A percentile compares a stretch with the other conserved stretches of the same genome.
Evolutionary conservation across 2,888 invertebrate genomes (phyloP).

Genomic region (Leptura quadrifasciata): DNA sequence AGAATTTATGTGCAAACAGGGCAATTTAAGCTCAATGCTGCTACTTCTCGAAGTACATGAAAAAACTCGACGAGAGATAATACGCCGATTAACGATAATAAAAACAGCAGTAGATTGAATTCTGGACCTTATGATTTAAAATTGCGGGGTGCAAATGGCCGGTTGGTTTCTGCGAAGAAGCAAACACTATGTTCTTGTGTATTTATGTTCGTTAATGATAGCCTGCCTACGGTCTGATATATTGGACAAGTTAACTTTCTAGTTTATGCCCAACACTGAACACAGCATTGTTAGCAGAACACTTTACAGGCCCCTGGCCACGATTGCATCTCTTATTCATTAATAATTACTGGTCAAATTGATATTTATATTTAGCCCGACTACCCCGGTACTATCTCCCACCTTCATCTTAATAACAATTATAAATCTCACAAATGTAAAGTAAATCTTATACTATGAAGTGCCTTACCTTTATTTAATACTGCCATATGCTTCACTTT

Average conservation of each 20-base stretch:
- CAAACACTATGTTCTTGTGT: slow-evolving; percentile 65
- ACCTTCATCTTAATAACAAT: slow-evolving; percentile 66
- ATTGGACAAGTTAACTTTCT: slow-evolving; percentile 70
- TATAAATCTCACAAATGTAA: slow-evolving; percentile 64
- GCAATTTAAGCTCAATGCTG: slow-evolving; percentile 26
- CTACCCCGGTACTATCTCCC: slow-evolving; percentile 61
- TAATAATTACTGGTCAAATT: slow-evolving; percentile 69
- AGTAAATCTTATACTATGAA: slow-evolving; percentile 42
- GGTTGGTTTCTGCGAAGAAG: slow-evolving; percentile 62
- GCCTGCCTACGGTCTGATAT: slow-evolving; percentile 71
- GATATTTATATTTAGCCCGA: slow-evolving; percentile 68
- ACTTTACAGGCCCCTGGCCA: slow-evolving; percentile 69
- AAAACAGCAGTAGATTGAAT: slow-evolving; percentile 61
- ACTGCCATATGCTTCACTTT: slow-evolving; percentile 44
- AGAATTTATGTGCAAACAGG: slow-evolving; percentile 43
- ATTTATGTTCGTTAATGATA: slow-evolving; percentile 73
- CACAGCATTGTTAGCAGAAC: slow-evolving; percentile 69
- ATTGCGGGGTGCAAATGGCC: slow-evolving; percentile 57
- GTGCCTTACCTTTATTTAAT: slow-evolving; percentile 43
- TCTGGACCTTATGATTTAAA: slow-evolving; percentile 61
- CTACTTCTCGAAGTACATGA: slow-evolving; percentile 40
- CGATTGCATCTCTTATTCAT: slow-evolving; percentile 68
- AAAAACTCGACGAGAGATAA: slow-evolving; percentile 50
- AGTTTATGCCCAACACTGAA: slow-evolving; percentile 68
- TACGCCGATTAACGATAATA: slow-evolving; percentile 60